Conservation (phyloP, 2,113 vertebrate species). For the Rhipidura dahli region DNA sequence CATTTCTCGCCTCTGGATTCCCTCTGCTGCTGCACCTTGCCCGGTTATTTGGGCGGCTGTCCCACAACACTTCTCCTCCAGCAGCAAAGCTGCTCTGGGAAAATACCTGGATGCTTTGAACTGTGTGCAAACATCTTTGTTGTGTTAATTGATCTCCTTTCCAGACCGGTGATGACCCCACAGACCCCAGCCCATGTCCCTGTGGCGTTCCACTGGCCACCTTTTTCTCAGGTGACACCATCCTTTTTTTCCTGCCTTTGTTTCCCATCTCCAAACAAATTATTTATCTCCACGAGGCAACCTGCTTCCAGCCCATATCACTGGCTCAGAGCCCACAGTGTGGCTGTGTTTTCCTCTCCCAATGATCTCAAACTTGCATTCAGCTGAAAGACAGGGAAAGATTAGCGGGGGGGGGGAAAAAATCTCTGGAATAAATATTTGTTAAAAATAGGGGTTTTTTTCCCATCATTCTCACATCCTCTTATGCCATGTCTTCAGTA, state of each 20-base stretch:
- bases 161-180: rapidly evolving
- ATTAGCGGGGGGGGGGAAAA: rapidly evolving
- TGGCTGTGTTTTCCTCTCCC: neutral
- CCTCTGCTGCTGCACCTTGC: neutral
- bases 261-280: neutral
- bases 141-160: neutral
- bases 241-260: neutral
- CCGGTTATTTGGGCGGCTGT: neutral
- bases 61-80: neutral
- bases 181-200: rapidly evolving
- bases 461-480: neutral
- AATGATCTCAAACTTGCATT: neutral
- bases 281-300: neutral
- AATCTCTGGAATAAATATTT: neutral
- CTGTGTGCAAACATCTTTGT: neutral
- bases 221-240: neutral
- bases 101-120: neutral
- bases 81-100: neutral
- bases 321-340: neutral
- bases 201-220: neutral
- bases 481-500: neutral
- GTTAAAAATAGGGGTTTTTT: rapidly evolving
- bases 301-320: neutral
- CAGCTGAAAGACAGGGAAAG: neutral
- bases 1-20: neutral